These are phyloP conservation scores for Tylochromis polylepis DNA, from an alignment of 2,113 vertebrate species.

Conservation along the genomic window DNA sequence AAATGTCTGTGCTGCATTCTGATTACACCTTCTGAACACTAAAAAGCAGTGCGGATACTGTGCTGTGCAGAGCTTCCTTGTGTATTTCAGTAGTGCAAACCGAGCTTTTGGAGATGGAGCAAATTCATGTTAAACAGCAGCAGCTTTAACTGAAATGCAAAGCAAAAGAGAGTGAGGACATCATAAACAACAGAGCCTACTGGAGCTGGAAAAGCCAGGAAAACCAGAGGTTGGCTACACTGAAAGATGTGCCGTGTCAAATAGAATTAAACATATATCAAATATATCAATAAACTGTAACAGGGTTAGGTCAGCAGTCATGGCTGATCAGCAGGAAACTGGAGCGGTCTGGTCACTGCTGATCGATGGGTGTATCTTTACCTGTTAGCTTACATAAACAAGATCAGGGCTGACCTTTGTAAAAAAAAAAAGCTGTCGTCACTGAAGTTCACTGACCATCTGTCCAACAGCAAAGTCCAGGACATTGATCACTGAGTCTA, in stretches of 20 bases:
- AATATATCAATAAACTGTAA: not conserved
- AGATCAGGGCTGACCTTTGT: not conserved
- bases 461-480: conserved; percentile 27
- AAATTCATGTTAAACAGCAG: not conserved
- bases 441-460: conserved; percentile 41
- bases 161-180: not conserved
- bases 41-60: not conserved
- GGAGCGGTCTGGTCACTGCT: not conserved
- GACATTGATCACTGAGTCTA: conserved; percentile 10
- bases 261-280: not conserved
- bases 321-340: not conserved
- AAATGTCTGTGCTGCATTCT: not conserved
- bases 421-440: not conserved
- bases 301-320: not conserved
- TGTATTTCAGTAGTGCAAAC: not conserved
- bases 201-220: not conserved
- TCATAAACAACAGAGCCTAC: not conserved
- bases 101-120: not conserved
- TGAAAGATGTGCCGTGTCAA: not conserved
- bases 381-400: conserved; percentile 18
- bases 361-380: not conserved
- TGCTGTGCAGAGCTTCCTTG: not conserved
- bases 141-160: not conserved
- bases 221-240: not conserved
- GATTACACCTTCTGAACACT: not conserved